phyloP scores from a whole-genome alignment of 2,888 invertebrate genomes.

The Himalopsyche tibetana region DNA sequence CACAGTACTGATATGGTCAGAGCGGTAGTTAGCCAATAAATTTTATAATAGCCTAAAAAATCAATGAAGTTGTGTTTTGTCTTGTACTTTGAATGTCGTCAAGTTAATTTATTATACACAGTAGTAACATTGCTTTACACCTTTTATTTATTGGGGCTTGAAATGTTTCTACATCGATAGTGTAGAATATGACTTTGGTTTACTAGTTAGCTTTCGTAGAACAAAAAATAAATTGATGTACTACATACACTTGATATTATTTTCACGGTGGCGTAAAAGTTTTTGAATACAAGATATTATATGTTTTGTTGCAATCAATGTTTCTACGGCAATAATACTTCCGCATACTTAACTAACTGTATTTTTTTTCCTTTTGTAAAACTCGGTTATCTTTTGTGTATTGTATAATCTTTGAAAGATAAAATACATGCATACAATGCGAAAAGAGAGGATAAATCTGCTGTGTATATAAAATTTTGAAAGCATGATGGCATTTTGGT shows the following conservation, averaged over 20 bases:
- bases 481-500: not conserved
- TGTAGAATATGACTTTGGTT: constrained; percentile 18
- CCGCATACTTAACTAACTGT: too few relatives aligned
- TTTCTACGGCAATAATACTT: too few relatives aligned
- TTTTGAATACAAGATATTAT: not conserved
- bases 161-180: constrained; percentile 2
- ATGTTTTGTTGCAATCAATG: too few relatives aligned
- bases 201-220: constrained; percentile 27
- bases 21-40: constrained; percentile 12
- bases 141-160: constrained; percentile 21
- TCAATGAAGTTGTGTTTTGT: constrained; percentile 1
- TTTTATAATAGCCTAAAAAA: not conserved
- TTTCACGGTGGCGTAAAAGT: constrained; percentile 6
- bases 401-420: too few relatives aligned
- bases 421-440: not conserved
- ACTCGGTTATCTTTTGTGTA: too few relatives aligned
- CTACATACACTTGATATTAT: constrained; percentile 1
- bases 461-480: constrained; percentile 31
- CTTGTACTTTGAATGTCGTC: constrained; percentile 30
- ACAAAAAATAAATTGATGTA: not conserved
- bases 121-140: constrained; percentile 26
- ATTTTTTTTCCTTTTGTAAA: too few relatives aligned
- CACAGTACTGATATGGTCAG: not conserved
- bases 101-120: constrained; percentile 34
- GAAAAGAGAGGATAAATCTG: not conserved